Evolutionary conservation across 2,113 vertebrate genomes (phyloP), one percentile per base, ranked within the genome.

Genomic region (Strix aluco): DNA sequence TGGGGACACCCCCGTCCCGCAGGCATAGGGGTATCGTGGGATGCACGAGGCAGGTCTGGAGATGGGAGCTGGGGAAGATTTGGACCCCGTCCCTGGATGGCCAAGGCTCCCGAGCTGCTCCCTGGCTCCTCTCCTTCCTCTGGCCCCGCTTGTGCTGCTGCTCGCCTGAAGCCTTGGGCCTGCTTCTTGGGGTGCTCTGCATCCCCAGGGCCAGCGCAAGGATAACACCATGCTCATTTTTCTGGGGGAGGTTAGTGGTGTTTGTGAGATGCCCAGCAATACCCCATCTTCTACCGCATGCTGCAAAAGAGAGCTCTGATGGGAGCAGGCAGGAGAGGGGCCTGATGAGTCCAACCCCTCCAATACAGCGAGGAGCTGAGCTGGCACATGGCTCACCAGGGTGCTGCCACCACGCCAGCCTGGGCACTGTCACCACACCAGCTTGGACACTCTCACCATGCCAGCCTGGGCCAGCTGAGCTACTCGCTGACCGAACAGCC

Each of bases 11-110:
- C 40, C 36, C 21, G 2, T 34, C 30, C 73, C 5, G 0, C 27
- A 22, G 1, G 23, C 15, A 0, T 29, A 32, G 9, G 34, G 18
- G 9, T 16, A 20, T 18, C 2, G 1, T 0, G 3, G 25, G 67
- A 21, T 54, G 46, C 10, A 46, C 1, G 2, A 71, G 32, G 72
- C 57, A 61, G 59, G 40, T 63, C 23, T 40, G 58, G 57, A 63
- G n/a, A 20, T 2, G 3, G 58, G 34, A 32, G 27, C 17, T 51
- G 42, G 36, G 36, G 30, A 57, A 27, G 81, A 17, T 29, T 66
- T 52, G 59, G 38, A 59, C 12, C 66, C 57, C 42, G 7, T 46
- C 57, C 20, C 8, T 1, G 5, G 30, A 3, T 49, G 25, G 8
- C 30, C 29, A 9, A 51, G 26, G 20, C 42, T 55, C 11, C 57